Percentiles rank a stretch among this genome's conserved stretches.
Evolutionary conservation across 2,888 invertebrate genomes (phyloP).

Genomic region (Leucophora obtusa): DNA sequence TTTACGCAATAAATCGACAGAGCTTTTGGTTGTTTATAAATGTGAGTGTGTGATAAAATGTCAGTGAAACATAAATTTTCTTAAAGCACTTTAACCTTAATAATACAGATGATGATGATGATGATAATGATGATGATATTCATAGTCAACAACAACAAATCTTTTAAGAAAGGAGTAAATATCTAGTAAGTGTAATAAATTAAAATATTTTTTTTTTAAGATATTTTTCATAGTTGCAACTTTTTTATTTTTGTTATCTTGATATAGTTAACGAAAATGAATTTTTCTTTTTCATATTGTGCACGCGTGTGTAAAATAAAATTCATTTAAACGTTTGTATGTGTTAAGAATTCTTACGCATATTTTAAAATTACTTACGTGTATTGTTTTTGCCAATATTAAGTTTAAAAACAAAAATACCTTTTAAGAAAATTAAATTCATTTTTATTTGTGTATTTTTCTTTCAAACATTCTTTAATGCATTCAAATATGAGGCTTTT

Average conservation of each 20-base stretch:
- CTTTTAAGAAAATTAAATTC: slow-evolving; percentile 44
- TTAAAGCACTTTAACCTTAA: slow-evolving; percentile 21
- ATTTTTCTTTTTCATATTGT: not conserved
- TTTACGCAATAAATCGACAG: slow-evolving; percentile 13
- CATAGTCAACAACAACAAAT: not conserved
- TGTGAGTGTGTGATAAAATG: not conserved
- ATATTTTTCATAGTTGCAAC: slow-evolving; percentile 1
- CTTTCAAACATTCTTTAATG: too few relatives aligned
- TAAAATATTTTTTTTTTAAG: slow-evolving; percentile 7
- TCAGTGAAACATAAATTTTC: slow-evolving; percentile 25
- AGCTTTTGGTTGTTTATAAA: not conserved
- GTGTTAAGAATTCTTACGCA: slow-evolving; percentile 6
- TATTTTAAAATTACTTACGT: not conserved
- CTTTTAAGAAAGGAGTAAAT: not conserved
- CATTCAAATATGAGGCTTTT: too few relatives aligned
- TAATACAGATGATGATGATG: slow-evolving; percentile 15
- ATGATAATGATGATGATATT: slow-evolving; percentile 13
- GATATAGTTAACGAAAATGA: not conserved
- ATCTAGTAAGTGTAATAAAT: slow-evolving; percentile 30
- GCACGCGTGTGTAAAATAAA: not conserved
- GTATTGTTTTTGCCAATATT: not conserved
- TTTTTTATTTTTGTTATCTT: not conserved
- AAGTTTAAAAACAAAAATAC: slow-evolving; percentile 26
- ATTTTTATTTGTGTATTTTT: slow-evolving; percentile 2
- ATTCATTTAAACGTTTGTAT: slow-evolving; percentile 15